phyloP scores from a whole-genome alignment of 2,797 vertebrate genomes.

The Hyperoplus lanceolatus region DNA sequence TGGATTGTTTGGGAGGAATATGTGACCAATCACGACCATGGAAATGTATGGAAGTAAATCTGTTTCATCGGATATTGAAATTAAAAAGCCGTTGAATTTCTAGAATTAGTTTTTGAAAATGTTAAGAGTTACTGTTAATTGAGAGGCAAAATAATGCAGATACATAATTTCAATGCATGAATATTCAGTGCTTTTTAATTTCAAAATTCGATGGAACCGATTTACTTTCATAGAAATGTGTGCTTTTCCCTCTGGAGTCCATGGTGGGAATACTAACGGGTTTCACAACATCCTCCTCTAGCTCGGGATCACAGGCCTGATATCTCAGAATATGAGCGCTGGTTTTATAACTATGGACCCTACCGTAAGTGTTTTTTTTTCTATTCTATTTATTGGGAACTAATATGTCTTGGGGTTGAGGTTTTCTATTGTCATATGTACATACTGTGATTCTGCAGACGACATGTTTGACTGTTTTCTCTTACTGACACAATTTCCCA shows the following conservation, averaged over 20 bases:
- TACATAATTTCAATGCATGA: too few species aligned
- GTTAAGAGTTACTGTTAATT: too few species aligned
- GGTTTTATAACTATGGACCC: constrained; percentile 87
- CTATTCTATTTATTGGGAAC: constrained; percentile 66
- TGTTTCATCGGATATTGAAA: too few species aligned
- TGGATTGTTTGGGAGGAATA: constrained; percentile 58
- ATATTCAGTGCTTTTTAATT: too few species aligned
- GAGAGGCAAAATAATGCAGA: too few species aligned
- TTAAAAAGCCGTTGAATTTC: too few species aligned
- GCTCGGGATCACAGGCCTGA: constrained; percentile 86
- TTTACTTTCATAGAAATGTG: constrained; percentile 27
- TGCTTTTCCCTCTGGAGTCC: constrained; percentile 60
- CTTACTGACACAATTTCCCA: constrained; percentile 1
- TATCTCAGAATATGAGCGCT: constrained; percentile 86
- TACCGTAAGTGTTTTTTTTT: constrained; percentile 86
- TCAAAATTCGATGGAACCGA: too few species aligned
- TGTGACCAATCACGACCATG: constrained; percentile 71
- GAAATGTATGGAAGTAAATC: constrained; percentile 28
- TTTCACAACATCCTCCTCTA: constrained; percentile 83
- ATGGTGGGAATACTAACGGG: constrained; percentile 75
- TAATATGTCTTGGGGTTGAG: constrained; percentile 55
- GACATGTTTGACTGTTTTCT: constrained; percentile 23
- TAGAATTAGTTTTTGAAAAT: too few species aligned
- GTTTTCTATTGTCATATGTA: constrained; percentile 32
- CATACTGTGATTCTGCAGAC: constrained; percentile 15